Evolutionary conservation across 2,797 vertebrate species (phyloP).

Genomic region (Gobio occitaniae): DNA sequence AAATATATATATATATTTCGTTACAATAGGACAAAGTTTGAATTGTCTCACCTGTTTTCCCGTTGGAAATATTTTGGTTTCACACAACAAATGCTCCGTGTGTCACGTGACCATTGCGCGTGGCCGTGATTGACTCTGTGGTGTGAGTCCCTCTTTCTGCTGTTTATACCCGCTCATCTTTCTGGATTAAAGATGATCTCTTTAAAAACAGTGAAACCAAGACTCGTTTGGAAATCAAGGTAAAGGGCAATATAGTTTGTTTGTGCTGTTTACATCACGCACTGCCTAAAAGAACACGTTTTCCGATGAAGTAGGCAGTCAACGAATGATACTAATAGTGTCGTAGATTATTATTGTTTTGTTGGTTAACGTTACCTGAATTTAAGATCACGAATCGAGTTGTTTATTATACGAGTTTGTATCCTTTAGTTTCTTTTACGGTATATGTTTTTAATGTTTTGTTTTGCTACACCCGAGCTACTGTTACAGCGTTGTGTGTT

Average conservation of each 20-base stretch:
- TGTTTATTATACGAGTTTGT: background rate
- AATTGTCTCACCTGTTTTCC: background rate
- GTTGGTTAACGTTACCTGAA: background rate
- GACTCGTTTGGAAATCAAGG: conserved; percentile 18
- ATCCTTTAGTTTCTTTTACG: background rate
- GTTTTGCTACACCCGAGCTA: conserved; percentile 54
- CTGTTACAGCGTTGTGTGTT: conserved; percentile 64
- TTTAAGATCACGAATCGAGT: background rate
- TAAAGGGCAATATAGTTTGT: background rate
- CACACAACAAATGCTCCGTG: background rate
- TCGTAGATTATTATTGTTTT: background rate
- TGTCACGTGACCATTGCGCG: conserved; percentile 42
- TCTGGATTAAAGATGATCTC: background rate
- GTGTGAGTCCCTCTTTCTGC: background rate
- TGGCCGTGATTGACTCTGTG: conserved; percentile 3
- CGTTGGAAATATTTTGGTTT: background rate
- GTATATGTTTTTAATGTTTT: conserved; percentile 59
- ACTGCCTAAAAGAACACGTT: background rate
- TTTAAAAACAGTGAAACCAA: background rate
- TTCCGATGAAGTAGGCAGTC: background rate
- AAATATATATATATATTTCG: background rate
- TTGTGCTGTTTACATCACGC: background rate
- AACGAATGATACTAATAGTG: background rate
- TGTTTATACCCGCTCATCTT: conserved; percentile 8
- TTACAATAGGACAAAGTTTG: background rate